phyloP scores from a whole-genome alignment of 2,888 invertebrate species.

The Lordiphosa fenestrarum region DNA sequence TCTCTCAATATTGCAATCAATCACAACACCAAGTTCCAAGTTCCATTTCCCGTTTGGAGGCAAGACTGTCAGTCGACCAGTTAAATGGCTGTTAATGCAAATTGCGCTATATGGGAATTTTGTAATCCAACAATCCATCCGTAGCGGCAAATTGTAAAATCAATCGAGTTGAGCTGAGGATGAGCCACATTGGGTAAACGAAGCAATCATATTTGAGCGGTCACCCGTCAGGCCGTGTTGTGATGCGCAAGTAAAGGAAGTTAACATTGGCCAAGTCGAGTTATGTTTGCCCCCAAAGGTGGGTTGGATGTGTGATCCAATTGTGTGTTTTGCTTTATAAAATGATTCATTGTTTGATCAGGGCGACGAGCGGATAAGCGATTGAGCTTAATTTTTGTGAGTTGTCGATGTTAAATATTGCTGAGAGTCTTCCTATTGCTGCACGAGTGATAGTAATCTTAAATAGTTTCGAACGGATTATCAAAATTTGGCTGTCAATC shows the following conservation, averaged over 20 bases:
- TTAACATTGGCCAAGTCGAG: too few relatives aligned
- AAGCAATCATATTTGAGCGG: slow-evolving; percentile 21
- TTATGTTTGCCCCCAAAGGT: too few relatives aligned
- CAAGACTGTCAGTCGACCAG: slow-evolving; percentile 6
- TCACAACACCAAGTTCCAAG: slow-evolving; percentile 43
- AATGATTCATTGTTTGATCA: too few relatives aligned
- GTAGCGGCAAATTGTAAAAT: slow-evolving; percentile 29
- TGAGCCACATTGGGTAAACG: slow-evolving; percentile 30
- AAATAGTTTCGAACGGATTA: too few relatives aligned
- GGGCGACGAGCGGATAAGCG: too few relatives aligned
- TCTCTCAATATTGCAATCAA: slow-evolving; percentile 55
- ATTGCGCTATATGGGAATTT: slow-evolving; percentile 63
- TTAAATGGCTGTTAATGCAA: slow-evolving; percentile 46
- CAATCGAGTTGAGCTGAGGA: slow-evolving; percentile 29
- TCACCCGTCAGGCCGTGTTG: slow-evolving; percentile 17
- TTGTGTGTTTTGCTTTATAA: too few relatives aligned
- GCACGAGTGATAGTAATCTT: too few relatives aligned
- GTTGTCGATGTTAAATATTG: too few relatives aligned
- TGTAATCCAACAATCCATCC: slow-evolving; percentile 36
- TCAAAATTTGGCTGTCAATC: too few relatives aligned
- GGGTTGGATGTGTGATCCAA: too few relatives aligned
- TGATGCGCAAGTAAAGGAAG: background rate
- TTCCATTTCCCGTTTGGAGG: slow-evolving; percentile 49
- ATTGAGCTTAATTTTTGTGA: too few relatives aligned
- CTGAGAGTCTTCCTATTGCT: too few relatives aligned